Percentiles rank a stretch among this genome's conserved stretches.
Evolutionary conservation across 2,888 invertebrate species (phyloP).

Genomic region (Clusia tigrina): DNA sequence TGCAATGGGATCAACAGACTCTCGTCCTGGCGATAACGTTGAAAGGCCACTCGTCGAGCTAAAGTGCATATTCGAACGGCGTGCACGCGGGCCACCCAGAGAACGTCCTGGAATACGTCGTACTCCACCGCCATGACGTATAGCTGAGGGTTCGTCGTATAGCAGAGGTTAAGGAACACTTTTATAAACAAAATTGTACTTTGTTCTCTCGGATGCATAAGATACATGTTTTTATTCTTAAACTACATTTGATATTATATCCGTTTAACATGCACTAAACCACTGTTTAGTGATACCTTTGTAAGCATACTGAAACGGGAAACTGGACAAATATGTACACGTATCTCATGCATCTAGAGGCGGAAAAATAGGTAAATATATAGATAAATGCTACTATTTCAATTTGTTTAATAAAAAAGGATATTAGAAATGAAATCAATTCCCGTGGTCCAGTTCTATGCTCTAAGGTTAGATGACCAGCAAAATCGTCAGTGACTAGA

Average conservation of each 20-base stretch:
- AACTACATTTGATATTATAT: too few species aligned
- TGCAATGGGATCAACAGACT: conserved; percentile 95
- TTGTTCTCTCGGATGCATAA: too few species aligned
- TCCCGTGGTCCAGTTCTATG: conserved; percentile 90
- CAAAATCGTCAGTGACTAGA: conserved; percentile 97
- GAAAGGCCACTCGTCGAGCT: conserved; percentile 87
- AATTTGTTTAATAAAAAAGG: conserved; percentile 66
- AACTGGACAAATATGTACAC: too few species aligned
- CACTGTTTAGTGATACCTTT: too few species aligned
- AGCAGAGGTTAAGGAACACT: conserved; percentile 66
- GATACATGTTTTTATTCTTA: too few species aligned
- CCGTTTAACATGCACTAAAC: too few species aligned
- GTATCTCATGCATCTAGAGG: too few species aligned
- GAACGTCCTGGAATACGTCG: conserved; percentile 83
- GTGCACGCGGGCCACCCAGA: conserved; percentile 77
- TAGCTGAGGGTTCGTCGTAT: conserved; percentile 88
- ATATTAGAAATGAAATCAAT: conserved; percentile 88
- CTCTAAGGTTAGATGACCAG: conserved; percentile 93
- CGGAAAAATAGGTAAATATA: too few species aligned
- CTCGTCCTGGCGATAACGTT: conserved; percentile 86
- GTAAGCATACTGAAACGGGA: too few species aligned
- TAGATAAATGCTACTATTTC: too few species aligned
- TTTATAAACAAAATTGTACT: background rate
- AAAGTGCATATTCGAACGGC: conserved; percentile 95
- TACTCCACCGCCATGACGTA: conserved; percentile 74